Evolutionary conservation across 2,888 invertebrate species (phyloP).

Genomic region (Steinernema hermaphroditum): DNA sequence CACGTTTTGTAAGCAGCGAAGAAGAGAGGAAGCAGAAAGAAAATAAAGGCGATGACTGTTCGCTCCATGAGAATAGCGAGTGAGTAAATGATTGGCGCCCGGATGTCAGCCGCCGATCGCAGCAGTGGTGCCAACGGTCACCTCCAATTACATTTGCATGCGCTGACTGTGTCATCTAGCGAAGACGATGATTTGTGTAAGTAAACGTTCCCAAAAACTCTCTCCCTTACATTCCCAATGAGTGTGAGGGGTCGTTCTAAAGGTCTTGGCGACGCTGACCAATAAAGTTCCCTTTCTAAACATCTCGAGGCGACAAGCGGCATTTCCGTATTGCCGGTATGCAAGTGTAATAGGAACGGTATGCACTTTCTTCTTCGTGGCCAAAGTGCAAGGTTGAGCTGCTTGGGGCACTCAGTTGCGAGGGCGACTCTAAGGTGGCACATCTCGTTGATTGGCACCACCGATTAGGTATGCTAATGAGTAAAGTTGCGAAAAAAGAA

Average conservation of each 20-base stretch:
- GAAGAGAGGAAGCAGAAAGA: slow-evolving; percentile 26
- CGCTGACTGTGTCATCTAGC: slow-evolving; percentile 10
- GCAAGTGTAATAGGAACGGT: slow-evolving; percentile 1
- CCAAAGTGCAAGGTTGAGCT: not conserved
- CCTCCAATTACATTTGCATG: slow-evolving; percentile 29
- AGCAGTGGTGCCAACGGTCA: slow-evolving; percentile 22
- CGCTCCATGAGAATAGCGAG: slow-evolving; percentile 26
- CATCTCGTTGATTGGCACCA: not conserved
- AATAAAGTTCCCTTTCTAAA: too few species aligned
- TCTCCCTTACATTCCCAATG: too few species aligned
- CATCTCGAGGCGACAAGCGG: too few species aligned
- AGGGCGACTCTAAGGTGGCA: not conserved
- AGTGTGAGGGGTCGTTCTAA: too few species aligned
- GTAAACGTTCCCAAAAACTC: not conserved
- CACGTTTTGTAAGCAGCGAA: slow-evolving; percentile 15
- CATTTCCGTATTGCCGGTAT: not conserved
- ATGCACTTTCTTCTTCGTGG: too few species aligned
- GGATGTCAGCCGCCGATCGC: slow-evolving; percentile 28
- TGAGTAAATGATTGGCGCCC: slow-evolving; percentile 30
- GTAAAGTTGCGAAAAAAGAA: not conserved
- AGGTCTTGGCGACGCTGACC: too few species aligned
- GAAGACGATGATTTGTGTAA: not conserved
- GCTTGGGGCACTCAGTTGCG: not conserved
- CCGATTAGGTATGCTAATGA: slow-evolving; percentile 13
- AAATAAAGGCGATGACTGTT: slow-evolving; percentile 30